Conservation (phyloP, 2,113 vertebrate genomes). For the Athene cunicularia region DNA sequence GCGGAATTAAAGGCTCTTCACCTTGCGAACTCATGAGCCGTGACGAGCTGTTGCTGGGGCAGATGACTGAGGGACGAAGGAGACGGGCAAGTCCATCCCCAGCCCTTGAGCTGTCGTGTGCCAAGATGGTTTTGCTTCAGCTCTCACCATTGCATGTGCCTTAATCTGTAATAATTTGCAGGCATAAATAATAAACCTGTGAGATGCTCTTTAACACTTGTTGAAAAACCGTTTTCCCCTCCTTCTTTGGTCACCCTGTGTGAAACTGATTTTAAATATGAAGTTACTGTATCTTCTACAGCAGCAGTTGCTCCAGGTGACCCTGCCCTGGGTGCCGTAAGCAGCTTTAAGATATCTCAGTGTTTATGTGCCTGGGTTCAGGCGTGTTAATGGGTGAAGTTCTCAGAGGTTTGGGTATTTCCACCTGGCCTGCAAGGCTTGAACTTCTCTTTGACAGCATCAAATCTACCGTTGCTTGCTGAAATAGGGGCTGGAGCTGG, state of each 20-base stretch:
- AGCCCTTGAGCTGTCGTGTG: background rate
- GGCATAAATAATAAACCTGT: background rate
- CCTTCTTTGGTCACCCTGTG: background rate
- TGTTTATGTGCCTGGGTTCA: background rate
- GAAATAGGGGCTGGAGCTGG: background rate
- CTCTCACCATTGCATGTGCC: background rate
- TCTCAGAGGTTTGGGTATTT: background rate
- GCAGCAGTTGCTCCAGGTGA: background rate
- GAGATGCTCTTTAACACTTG: background rate
- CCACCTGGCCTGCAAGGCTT: background rate
- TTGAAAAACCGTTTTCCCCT: accelerated
- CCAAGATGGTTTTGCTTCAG: background rate
- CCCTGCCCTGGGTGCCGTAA: background rate
- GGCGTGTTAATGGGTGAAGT: background rate
- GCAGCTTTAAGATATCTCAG: background rate
- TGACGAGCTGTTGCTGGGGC: background rate
- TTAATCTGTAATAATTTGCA: background rate
- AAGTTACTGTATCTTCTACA: background rate
- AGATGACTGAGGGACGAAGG: background rate
- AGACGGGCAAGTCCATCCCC: background rate
- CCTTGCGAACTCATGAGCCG: background rate
- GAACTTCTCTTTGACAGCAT: background rate
- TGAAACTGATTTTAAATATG: background rate
- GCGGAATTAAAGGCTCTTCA: background rate
- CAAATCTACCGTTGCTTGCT: background rate